Evolutionary conservation across 2,113 vertebrate species (phyloP).

Genomic region (Oxygymnocypris stewartii): DNA sequence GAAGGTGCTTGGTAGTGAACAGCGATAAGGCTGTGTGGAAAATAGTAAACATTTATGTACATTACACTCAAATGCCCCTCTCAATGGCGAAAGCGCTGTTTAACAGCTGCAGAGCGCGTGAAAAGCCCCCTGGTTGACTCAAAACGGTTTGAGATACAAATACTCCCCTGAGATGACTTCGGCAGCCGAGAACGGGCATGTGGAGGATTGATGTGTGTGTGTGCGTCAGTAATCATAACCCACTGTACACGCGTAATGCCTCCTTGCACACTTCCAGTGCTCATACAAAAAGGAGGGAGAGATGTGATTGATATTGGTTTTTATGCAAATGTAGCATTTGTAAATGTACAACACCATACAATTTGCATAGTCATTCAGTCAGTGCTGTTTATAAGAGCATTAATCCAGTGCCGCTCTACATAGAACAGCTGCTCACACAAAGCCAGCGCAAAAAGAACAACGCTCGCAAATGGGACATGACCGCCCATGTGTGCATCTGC

Average conservation of each 20-base stretch:
- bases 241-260: constrained; percentile 1
- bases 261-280: constrained; percentile 5
- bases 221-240: constrained; percentile 24
- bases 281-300: constrained; percentile 46
- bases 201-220: constrained; percentile 28
- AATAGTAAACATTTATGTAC: constrained; percentile 33
- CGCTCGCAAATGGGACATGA: constrained; percentile 47
- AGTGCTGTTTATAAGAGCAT: constrained; percentile 68
- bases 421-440: constrained; percentile 66
- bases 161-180: constrained; percentile 36
- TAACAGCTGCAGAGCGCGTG: not conserved
- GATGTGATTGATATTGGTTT: constrained; percentile 62
- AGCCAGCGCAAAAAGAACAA: constrained; percentile 32
- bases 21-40: not conserved
- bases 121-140: constrained; percentile 8
- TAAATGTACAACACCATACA: constrained; percentile 50
- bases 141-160: constrained; percentile 25
- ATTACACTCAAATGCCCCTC: constrained; percentile 13
- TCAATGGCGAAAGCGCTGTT: not conserved
- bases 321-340: constrained; percentile 74
- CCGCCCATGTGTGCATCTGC: constrained; percentile 6
- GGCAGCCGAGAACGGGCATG: constrained; percentile 37
- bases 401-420: constrained; percentile 66
- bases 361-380: constrained; percentile 73
- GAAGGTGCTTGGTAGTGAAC: constrained; percentile 25